Conservation (phyloP, 53 echinoderm and acorn worm species). For the Zoroaster sp. region DNA sequence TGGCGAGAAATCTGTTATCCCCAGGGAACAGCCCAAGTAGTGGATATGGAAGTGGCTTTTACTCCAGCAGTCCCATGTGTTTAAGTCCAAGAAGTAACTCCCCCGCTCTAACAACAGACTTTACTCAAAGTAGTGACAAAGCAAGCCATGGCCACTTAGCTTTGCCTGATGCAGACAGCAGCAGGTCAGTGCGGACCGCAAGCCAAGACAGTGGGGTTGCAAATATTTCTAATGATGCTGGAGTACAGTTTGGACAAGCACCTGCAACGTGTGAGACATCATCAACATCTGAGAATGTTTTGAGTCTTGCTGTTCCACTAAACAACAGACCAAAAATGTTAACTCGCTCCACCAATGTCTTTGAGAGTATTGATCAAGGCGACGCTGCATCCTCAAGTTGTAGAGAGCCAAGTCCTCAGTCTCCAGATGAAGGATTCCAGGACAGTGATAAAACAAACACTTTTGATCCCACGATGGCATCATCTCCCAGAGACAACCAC, state of each 20-base stretch:
- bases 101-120: slow-evolving; percentile 43
- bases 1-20: slow-evolving; percentile 20
- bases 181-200: slow-evolving; percentile 65
- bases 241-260: slow-evolving; percentile 10
- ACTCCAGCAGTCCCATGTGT: slow-evolving; percentile 86
- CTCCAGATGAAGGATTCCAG: slow-evolving; percentile 92
- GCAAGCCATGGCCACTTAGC: slow-evolving; percentile 35
- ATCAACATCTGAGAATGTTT: background rate
- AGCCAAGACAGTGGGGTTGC: slow-evolving; percentile 91
- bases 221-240: slow-evolving; percentile 72
- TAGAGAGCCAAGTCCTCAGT: slow-evolving; percentile 54
- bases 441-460: slow-evolving; percentile 60
- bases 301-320: slow-evolving; percentile 15
- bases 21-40: slow-evolving; percentile 86
- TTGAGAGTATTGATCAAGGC: slow-evolving; percentile 30
- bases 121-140: slow-evolving; percentile 55
- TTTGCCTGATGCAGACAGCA: slow-evolving; percentile 51
- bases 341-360: slow-evolving; percentile 40
- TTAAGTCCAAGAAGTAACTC: slow-evolving; percentile 90
- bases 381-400: background rate
- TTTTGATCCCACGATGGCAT: background rate
- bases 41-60: slow-evolving; percentile 93
- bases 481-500: background rate
- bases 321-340: slow-evolving; percentile 27
- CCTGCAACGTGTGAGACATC: background rate